Conservation (phyloP, 1,140 invertebrate species). For the Carcinoscorpius rotundicauda region DNA sequence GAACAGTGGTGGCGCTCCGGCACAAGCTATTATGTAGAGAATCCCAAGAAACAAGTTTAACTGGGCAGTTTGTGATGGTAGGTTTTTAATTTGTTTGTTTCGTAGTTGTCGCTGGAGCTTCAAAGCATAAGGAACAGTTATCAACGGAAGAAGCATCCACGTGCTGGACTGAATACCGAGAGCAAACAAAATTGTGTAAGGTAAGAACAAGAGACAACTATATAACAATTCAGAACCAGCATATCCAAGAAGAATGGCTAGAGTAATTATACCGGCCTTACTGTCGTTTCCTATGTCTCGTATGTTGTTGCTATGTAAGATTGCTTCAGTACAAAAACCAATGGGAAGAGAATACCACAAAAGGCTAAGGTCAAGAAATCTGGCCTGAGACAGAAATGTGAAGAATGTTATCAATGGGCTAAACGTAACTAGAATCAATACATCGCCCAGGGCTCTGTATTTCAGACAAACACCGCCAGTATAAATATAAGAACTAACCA, state of each 20-base stretch:
- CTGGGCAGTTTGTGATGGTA: slow-evolving; percentile 76
- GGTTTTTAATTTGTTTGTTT: slow-evolving; percentile 56
- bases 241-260: slow-evolving; percentile 81
- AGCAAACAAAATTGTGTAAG: slow-evolving; percentile 78
- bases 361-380: slow-evolving; percentile 64
- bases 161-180: slow-evolving; percentile 58
- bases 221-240: slow-evolving; percentile 83
- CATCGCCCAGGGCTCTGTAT: slow-evolving; percentile 81
- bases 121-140: slow-evolving; percentile 76
- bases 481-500: slow-evolving; percentile 80
- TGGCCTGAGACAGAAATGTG: slow-evolving; percentile 82
- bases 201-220: slow-evolving; percentile 76
- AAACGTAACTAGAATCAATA: slow-evolving; percentile 81
- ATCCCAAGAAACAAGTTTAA: slow-evolving; percentile 83
- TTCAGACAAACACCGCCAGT: slow-evolving; percentile 86
- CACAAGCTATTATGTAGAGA: slow-evolving; percentile 61
- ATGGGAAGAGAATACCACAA: slow-evolving; percentile 87
- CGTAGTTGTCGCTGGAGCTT: slow-evolving; percentile 80
- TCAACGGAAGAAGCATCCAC: slow-evolving; percentile 76
- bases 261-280: slow-evolving; percentile 74
- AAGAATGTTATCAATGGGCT: slow-evolving; percentile 90
- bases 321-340: slow-evolving; percentile 86
- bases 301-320: slow-evolving; percentile 88
- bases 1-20: too few species aligned
- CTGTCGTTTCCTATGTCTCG: slow-evolving; percentile 74